Base-by-base conservation (phyloP, 2,888 invertebrate genomes). In the Molorchus minor region DNA sequence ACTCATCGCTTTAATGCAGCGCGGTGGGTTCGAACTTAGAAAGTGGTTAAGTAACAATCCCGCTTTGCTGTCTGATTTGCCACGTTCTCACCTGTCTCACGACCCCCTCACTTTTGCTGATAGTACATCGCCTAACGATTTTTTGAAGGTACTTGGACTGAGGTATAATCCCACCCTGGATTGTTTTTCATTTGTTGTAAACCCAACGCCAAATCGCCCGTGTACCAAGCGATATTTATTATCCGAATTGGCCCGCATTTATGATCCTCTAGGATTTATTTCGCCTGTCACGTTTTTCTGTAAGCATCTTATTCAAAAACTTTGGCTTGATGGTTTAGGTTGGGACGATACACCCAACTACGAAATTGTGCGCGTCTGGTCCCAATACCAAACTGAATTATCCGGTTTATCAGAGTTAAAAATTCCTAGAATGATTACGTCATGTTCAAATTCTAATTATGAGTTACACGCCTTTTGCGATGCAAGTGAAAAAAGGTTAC, bases 201-300 rank as follows among this genome's bases (percentile, higher is more conserved):
- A 21, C n/a, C 16, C 17, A n/a, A n/a, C 10, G 19, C 20, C 19
- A 17, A 17, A 19, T 12, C 20, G 12, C n/a, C 20, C 12, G 2
- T 43, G 43, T 43, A 43, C 43, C 2, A 43, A 43, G 15, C 43
- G 43, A 25, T 21, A 25, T 25, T 13, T 43, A 25, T 15, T 43
- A 3, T 43, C 43, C 13, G 25, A 5, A 43, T 43, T 25, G 15
- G 43, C 43, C 15, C 19, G 21, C 1, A 25, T 21, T 43, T 43
- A 25, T 43, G 43, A 43, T 7, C 43, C 25, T 1, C 15, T 43
- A 20, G 25, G 43, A 7, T 25, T 43, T 13, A 5, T 43, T 13
- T 13, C 43, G 1, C 43, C 43, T 2, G 13, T 25, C 8, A 25
- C 43, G 5, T 43, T 43, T 25, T 43, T 25, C 15, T 25, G 12